A percentile compares a stretch with the other conserved stretches of the same genome.
phyloP scores from a whole-genome alignment of 2,888 invertebrate genomes.

The Falcaria lacertinaria region DNA sequence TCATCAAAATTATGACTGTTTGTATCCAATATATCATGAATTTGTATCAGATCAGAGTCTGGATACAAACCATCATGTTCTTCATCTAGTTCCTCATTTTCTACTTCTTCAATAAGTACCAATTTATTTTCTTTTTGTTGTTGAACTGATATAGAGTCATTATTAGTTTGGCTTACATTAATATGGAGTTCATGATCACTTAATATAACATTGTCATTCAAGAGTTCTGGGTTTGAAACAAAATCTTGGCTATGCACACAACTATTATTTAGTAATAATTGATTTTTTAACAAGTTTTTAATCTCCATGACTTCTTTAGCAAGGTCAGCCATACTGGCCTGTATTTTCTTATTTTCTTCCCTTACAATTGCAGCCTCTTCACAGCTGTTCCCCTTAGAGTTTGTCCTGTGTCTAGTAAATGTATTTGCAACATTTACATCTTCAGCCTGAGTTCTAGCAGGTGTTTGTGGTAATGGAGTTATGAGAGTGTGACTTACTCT shows the following conservation, averaged over 20 bases:
- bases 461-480: slow-evolving; percentile 54
- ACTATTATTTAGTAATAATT: background rate
- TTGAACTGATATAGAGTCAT: no score
- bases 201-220: background rate
- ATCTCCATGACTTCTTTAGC: slow-evolving; percentile 29
- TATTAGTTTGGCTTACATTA: background rate
- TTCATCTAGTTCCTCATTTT: background rate
- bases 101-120: background rate
- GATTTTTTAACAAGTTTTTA: slow-evolving; percentile 23
- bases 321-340: slow-evolving; percentile 21
- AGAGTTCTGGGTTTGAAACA: background rate
- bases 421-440: slow-evolving; percentile 4
- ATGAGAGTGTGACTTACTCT: slow-evolving; percentile 34
- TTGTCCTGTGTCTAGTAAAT: slow-evolving; percentile 4
- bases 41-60: background rate
- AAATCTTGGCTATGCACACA: background rate
- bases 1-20: background rate
- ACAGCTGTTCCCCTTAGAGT: slow-evolving; percentile 9
- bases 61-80: background rate
- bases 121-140: background rate
- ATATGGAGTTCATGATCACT: background rate
- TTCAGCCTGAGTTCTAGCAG: slow-evolving; percentile 21
- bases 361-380: slow-evolving; percentile 27
- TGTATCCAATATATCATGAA: background rate
- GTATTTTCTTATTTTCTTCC: slow-evolving; percentile 30